Base-by-base conservation (phyloP, 2,113 vertebrate species). In the Engraulis encrasicolus region DNA sequence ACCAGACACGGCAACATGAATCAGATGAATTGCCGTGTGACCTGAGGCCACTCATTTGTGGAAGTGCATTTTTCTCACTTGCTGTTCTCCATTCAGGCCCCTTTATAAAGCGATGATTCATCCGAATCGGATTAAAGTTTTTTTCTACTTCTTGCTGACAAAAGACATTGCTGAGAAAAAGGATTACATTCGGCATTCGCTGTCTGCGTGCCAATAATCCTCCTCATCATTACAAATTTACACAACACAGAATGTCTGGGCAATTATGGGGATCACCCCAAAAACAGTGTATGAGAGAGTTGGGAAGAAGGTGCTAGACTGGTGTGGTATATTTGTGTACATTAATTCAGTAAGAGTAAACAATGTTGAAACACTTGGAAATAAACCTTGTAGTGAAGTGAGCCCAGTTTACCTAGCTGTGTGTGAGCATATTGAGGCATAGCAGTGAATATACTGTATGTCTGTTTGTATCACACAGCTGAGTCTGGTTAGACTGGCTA, bases 91-190 rank as follows among this genome's bases (percentile, higher is more conserved):
- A 49, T 79, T 58, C 50, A 54, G 6, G 38, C 6, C 78, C 19
- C 38, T 48, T 52, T 80, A 31, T 40, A 50, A 61, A 20, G 31
- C 31, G n/a, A 36, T 81, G 80, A 58, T 81, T 81, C 80, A 81
- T 37, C 34, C 20, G 34, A 81, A 81, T 54, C 79, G 52, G 50
- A 61, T 61, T 61, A 61, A 5, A 23, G 6, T 61, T 36, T 52
- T 80, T 80, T 23, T 20, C 6, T 45, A 36, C n/a, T 31, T 17
- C 18, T n/a, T 23, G n/a, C n/a, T n/a, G n/a, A n/a, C n/a, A n/a
- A n/a, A n/a, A n/a, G n/a, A n/a, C 18, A 49, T 80, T 80, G 45
- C 79, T 61, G 54, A 80, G 20, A 50, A 40, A 52, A 52, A n/a
- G 50, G 50, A 38, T 81, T 38, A 81, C 52, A 23, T 37, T 81